Conservation (phyloP, 1,140 invertebrate species). For the Drosophila novamexicana region DNA sequence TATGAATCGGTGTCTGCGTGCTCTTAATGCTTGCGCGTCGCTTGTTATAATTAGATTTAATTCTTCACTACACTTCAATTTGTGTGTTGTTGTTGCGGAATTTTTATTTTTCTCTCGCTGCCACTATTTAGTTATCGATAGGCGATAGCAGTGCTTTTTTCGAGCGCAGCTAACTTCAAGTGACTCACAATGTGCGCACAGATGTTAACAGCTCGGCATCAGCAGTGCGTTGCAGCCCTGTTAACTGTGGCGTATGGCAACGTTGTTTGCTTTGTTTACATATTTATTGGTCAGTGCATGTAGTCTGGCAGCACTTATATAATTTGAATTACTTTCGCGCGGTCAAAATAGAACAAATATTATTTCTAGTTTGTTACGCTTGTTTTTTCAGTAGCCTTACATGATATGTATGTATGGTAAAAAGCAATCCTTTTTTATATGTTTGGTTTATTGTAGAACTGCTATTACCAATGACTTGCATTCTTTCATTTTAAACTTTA, state of each 20-base stretch:
- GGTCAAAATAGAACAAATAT: neutral
- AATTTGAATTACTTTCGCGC: conserved; percentile 16
- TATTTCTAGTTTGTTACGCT: neutral
- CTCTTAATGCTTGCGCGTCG: conserved; percentile 40
- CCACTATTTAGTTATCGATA: conserved; percentile 42
- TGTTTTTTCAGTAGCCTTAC: neutral
- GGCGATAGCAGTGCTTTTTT: conserved; percentile 10
- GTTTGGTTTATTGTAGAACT: neutral
- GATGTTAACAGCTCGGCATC: conserved; percentile 10
- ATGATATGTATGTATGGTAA: neutral
- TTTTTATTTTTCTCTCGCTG: conserved; percentile 58
- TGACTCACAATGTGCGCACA: conserved; percentile 33
- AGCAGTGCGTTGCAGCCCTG: conserved; percentile 24
- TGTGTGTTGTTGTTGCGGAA: conserved; percentile 62
- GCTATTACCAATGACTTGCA: conserved; percentile 23
- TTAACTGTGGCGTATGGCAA: neutral
- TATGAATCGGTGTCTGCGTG: conserved; percentile 13
- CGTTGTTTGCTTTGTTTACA: conserved; percentile 9
- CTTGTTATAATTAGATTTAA: conserved; percentile 78
- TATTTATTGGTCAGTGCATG: neutral
- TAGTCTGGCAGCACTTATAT: neutral
- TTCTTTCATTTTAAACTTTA: conserved; percentile 16
- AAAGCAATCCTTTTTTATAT: neutral
- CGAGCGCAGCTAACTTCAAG: conserved; percentile 42
- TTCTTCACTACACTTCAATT: conserved; percentile 68